phyloP scores from a whole-genome alignment of 2,888 invertebrate species.

The Perizoma affinitatum region DNA sequence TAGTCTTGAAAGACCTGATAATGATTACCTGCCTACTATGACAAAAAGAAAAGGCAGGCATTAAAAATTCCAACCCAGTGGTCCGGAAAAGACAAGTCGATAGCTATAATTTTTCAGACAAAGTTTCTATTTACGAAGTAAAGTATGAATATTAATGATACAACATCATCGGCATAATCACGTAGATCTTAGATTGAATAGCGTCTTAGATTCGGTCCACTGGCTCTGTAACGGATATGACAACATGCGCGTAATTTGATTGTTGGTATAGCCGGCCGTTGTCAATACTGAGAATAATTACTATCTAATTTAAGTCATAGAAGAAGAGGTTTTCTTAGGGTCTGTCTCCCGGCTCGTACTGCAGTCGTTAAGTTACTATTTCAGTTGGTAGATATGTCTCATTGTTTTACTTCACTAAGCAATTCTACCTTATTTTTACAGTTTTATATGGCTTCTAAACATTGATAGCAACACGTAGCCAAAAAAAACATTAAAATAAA shows the following conservation, averaged over 20 bases:
- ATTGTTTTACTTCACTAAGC: no score
- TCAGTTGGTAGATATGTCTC: no score
- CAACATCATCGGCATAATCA: slow-evolving; percentile 21
- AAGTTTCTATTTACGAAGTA: slow-evolving; percentile 20
- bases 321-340: neutral
- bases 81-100: slow-evolving; percentile 12
- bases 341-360: no score
- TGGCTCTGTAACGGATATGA: slow-evolving; percentile 58
- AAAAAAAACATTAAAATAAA: no score
- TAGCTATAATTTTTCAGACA: slow-evolving; percentile 23
- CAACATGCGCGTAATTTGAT: slow-evolving; percentile 41
- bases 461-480: no score
- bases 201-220: slow-evolving; percentile 53
- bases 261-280: slow-evolving; percentile 15
- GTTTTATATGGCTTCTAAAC: no score
- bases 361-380: no score
- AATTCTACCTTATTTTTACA: no score
- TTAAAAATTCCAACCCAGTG: slow-evolving; percentile 6
- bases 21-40: neutral
- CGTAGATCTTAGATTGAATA: slow-evolving; percentile 42
- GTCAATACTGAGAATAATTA: slow-evolving; percentile 4
- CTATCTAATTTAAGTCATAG: neutral
- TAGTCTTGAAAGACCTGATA: neutral
- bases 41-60: neutral
- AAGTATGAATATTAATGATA: slow-evolving; percentile 26